Base-by-base conservation (phyloP, 2,888 invertebrate species). In the Protodeltote pygarga region DNA sequence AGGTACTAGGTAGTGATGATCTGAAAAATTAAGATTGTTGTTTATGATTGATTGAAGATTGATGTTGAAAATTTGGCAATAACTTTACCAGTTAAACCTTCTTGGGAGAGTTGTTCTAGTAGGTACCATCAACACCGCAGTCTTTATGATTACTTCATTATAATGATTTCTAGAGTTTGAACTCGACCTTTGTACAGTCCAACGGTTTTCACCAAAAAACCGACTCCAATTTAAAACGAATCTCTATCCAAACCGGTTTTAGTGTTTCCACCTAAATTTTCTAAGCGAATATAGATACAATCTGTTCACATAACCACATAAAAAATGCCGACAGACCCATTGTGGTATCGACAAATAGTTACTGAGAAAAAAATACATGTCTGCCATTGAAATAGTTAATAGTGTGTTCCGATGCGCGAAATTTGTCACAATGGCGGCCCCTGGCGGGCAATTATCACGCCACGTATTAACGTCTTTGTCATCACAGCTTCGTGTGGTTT, bases 391-490 rank as follows among this genome's bases (percentile, higher is more conserved):
- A 85, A 80, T 77, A 64, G 79, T 80, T 89, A 87, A 89, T 88
- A 85, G 88, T 77, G 87, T 87, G 81, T 77, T 68, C 62, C 81
- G 86, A 83, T 73, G 87, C 89, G 89, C 73, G 78, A 86, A 87
- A 89, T 89, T 81, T 81, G 80, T 83, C 80, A 90, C 89, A 90
- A 90, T 75, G 66, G 79, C 49, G 40, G 61, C 69, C 75, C 78
- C 79, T 44, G 65, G 65, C 70, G 73, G 75, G 79, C 85, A 87
- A 89, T 89, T 87, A 89, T 88, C 88, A 85, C 89, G 87, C 87
- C 83, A 65, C 73, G 79, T 83, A 84, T 87, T 87, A 82, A 77
- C 65, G 83, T 85, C 83, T 85, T 89, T 89, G 88, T 89, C 83
- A 85, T 52, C 86, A 87, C 69, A 83, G n/a, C n/a, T n/a, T 65